Percentiles rank a stretch among this genome's conserved stretches.
Evolutionary conservation across 2,888 invertebrate genomes (phyloP).

Genomic region (Thecophora atra): DNA sequence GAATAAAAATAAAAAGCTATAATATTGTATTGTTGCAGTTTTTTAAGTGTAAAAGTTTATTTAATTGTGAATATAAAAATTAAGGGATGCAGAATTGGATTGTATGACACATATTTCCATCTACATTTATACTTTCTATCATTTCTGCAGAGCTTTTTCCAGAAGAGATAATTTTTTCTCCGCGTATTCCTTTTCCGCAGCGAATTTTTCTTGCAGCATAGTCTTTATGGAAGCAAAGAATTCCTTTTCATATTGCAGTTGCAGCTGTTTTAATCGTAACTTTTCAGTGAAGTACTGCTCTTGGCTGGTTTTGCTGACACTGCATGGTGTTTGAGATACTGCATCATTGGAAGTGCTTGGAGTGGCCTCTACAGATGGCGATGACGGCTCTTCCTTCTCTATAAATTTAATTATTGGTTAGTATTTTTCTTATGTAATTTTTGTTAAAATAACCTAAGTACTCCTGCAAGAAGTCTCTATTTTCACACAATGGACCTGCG

Average conservation of each 20-base stretch:
- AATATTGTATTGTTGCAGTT: no score
- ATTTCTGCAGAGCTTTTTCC: not conserved
- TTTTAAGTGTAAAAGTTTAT: no score
- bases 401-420: conserved; percentile 2
- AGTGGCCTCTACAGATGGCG: not conserved
- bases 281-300: not conserved
- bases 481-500: not conserved
- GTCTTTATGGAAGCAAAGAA: conserved; percentile 1
- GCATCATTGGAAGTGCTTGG: not conserved
- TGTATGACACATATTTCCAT: no score
- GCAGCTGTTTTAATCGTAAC: not conserved
- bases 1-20: no score
- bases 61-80: no score
- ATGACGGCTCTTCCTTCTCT: conserved; percentile 1
- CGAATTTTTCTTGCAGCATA: conserved; percentile 8
- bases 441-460: not conserved
- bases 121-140: not conserved
- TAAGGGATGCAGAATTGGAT: no score
- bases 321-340: not conserved
- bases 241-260: not conserved
- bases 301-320: not conserved
- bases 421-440: not conserved
- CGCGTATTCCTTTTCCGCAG: not conserved
- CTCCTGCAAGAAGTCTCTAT: not conserved
- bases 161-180: not conserved